Evolutionary conservation across 2,797 vertebrate species (phyloP).

Genomic region (Monodelphis domestica): DNA sequence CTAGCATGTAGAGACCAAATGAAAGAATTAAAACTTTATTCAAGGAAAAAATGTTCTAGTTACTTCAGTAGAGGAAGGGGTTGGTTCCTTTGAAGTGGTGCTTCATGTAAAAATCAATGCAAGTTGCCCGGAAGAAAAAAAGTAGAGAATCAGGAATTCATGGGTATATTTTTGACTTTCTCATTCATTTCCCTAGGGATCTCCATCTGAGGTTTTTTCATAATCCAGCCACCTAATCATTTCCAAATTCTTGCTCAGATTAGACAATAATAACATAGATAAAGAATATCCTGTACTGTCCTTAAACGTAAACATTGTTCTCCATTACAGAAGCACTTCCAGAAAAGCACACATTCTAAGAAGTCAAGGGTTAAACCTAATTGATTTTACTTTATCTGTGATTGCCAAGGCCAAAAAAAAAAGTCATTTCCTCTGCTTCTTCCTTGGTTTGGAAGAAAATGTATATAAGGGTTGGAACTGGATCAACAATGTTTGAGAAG

Average conservation of each 20-base stretch:
- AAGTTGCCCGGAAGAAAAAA: constrained; percentile 32
- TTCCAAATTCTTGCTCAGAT: constrained; percentile 49
- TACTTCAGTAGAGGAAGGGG: constrained; percentile 11
- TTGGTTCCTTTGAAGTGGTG: constrained; percentile 3
- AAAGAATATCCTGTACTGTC: background rate
- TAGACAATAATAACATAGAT: constrained; percentile 37
- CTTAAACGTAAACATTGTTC: constrained; percentile 24
- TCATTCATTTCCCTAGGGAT: constrained; percentile 6
- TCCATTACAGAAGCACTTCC: constrained; percentile 17
- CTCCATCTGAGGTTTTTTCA: background rate
- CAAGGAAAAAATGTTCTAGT: constrained; percentile 12
- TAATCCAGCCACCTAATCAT: constrained; percentile 11
- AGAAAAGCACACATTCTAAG: constrained; percentile 5
- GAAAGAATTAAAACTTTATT: background rate
- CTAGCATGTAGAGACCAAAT: background rate
- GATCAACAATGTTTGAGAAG: constrained; percentile 25
- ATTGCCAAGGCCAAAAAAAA: constrained; percentile 3
- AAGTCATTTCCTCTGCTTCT: constrained; percentile 1
- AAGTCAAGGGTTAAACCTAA: constrained; percentile 22
- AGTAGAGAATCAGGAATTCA: background rate
- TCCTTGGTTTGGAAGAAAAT: constrained; percentile 44
- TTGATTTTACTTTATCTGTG: constrained; percentile 30
- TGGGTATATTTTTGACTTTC: background rate
- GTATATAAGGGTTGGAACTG: background rate
- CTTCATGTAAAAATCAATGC: constrained; percentile 14